Conservation (phyloP, 2,888 invertebrate species). For the Congeria kusceri region DNA sequence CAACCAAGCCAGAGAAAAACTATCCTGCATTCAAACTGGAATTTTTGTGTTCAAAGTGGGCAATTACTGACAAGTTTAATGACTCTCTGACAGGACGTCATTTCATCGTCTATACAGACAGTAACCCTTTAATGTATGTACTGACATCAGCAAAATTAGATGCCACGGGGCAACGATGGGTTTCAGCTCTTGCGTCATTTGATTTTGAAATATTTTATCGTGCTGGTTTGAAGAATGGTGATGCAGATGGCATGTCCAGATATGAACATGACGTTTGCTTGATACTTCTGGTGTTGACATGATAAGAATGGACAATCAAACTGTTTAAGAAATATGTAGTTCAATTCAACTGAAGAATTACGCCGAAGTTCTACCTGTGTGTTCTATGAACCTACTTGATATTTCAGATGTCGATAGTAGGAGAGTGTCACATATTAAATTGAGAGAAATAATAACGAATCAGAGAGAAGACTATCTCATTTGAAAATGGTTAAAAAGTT, state of each 20-base stretch:
- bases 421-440: not conserved
- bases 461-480: not conserved
- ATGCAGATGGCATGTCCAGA: constrained; percentile 9
- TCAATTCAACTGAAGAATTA: not conserved
- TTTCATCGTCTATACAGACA: constrained; percentile 1
- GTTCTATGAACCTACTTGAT: not conserved
- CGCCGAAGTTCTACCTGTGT: not conserved
- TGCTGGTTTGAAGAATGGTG: not conserved
- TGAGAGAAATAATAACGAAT: not conserved
- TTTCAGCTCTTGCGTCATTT: not conserved
- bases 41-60: not conserved
- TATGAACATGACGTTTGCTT: not conserved
- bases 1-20: not conserved
- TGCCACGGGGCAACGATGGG: constrained; percentile 1
- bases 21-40: not conserved
- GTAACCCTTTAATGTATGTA: not conserved
- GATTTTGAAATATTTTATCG: constrained; percentile 6
- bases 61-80: constrained; percentile 2
- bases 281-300: not conserved
- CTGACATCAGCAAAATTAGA: not conserved
- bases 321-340: constrained; percentile 1
- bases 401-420: not conserved
- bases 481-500: not conserved
- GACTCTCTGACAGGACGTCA: not conserved
- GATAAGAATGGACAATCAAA: not conserved